Evolutionary conservation across 2,888 invertebrate genomes (phyloP), one percentile per base, ranked within the genome.

Genomic region (Xylota segnis): DNA sequence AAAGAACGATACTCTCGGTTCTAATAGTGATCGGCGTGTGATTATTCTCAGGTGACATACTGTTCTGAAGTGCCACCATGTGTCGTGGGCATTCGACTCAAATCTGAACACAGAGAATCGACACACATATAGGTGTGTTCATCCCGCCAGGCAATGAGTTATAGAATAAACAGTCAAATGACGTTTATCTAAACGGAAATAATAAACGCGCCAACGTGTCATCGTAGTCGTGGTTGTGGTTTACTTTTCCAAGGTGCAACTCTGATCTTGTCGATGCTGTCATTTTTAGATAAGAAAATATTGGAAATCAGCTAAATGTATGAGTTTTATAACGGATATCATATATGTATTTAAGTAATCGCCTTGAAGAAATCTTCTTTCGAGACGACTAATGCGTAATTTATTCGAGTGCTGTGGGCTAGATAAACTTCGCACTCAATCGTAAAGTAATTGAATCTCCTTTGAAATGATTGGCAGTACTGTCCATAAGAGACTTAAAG

Each of bases 41-140:
- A 84, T 84, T 54, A 76, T 71, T 84, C 71, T 81, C 81, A 75
- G 84, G 81, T 84, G 84, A 84, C 74, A 84, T 78, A 83, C 70
- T 59, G 47, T 54, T 29, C 65, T 76, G 27, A 29, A 23, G 37
- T 65, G 54, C 32, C 45, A 54, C 50, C 58, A 75, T 65, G 47
- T 56, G 63, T 32, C 32, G 27, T 29, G 9, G 23, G 43, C 63
- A 37, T 61, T 40, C 56, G 56, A 34, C 2, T 52, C 45, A 16
- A 68, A 56, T 45, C 63, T 29, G 47, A 47, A 34, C 34, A 12
- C 34, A 12, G 76, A 6, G 18, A 47, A 18, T 27, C 47, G 18
- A 23, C 65, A 65, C 81, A 71, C 76, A 74, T 79, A 75, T 52
- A 65, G 84, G 81, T 81, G 79, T 79, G 79, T 52, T 61, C 81